Percentiles rank a stretch among this genome's conserved stretches.
Conservation (phyloP, 1,140 invertebrate species). For the Rhysida immarginata region DNA sequence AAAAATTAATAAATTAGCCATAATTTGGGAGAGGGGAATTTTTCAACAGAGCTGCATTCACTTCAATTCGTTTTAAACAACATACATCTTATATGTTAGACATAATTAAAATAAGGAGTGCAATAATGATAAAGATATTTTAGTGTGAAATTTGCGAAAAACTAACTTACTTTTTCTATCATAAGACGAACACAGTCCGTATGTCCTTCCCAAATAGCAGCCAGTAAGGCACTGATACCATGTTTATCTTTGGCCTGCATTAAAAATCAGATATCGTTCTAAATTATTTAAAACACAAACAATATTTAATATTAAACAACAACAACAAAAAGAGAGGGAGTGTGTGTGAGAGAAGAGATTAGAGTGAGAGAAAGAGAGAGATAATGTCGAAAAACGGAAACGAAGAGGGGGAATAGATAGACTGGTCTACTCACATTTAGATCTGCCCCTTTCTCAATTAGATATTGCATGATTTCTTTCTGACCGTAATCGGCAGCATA, state of each 20-base stretch:
- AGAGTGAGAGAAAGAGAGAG: background rate
- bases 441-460: constrained; percentile 74
- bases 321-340: too few relatives aligned
- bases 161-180: constrained; percentile 61
- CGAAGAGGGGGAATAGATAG: too few relatives aligned
- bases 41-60: too few relatives aligned
- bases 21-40: too few relatives aligned
- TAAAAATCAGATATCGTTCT: too few relatives aligned
- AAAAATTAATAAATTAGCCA: too few relatives aligned
- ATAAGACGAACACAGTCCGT: constrained; percentile 75
- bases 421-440: constrained; percentile 62
- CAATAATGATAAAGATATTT: too few relatives aligned
- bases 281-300: constrained; percentile 6
- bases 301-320: constrained; percentile 1
- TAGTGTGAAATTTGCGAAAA: too few relatives aligned
- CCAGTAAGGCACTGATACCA: constrained; percentile 77
- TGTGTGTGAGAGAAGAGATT: too few relatives aligned
- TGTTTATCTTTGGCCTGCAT: constrained; percentile 72
- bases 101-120: too few relatives aligned
- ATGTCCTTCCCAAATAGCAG: constrained; percentile 92
- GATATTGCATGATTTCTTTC: constrained; percentile 69
- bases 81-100: too few relatives aligned
- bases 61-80: too few relatives aligned
- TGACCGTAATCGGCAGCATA: constrained; percentile 94
- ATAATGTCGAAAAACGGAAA: background rate